Evolutionary conservation across 2,113 vertebrate species (phyloP).

Genomic region (Chionis minor): DNA sequence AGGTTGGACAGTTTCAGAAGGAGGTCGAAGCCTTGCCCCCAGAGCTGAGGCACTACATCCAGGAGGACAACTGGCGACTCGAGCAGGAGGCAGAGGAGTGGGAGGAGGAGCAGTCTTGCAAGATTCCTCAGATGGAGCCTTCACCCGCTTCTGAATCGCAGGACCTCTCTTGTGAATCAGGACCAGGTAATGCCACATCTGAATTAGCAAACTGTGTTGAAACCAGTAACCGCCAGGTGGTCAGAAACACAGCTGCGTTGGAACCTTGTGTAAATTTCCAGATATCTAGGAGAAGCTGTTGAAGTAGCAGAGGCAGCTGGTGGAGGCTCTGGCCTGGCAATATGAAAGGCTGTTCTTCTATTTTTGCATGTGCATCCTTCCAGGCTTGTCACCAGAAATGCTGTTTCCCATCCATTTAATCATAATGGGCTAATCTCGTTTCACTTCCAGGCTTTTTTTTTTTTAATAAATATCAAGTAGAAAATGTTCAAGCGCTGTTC

Average conservation of each 20-base stretch:
- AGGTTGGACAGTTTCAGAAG: conserved; percentile 75
- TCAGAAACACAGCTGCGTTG: fast-evolving
- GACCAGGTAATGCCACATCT: conserved; percentile 38
- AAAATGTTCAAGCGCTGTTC: background rate
- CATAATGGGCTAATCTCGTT: background rate
- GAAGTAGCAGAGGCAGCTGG: background rate
- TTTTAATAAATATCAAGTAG: background rate
- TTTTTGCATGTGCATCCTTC: background rate
- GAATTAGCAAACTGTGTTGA: fast-evolving
- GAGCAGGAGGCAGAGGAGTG: conserved; percentile 91
- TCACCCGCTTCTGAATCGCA: background rate
- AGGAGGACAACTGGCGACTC: conserved; percentile 90
- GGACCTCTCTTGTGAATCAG: conserved; percentile 54
- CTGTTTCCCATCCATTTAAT: background rate
- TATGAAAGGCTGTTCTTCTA: background rate
- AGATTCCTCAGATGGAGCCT: conserved; percentile 82
- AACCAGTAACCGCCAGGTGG: background rate
- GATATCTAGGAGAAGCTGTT: background rate
- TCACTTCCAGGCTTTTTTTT: background rate
- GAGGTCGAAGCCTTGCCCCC: conserved; percentile 83
- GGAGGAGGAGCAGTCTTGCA: conserved; percentile 89
- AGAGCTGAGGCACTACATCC: conserved; percentile 83
- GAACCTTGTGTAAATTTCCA: background rate
- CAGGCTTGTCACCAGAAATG: background rate
- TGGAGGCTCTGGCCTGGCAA: background rate